Evolutionary conservation across 2,888 invertebrate species (phyloP).

Genomic region (Sarcophaga subvicina): DNA sequence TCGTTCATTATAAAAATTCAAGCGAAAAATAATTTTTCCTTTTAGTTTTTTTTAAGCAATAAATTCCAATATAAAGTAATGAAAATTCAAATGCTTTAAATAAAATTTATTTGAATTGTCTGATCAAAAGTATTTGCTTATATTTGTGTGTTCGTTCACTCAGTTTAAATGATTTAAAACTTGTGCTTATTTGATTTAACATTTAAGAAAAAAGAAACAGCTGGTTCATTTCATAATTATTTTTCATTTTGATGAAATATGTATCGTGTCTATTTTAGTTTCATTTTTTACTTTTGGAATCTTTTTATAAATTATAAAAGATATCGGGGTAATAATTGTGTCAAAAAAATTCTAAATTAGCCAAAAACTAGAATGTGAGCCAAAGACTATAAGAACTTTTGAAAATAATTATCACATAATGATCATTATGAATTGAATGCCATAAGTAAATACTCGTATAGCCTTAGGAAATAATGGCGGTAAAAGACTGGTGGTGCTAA

Average conservation of each 20-base stretch:
- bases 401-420: no score
- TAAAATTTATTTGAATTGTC: not conserved
- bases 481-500: conserved; percentile 34
- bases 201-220: not conserved
- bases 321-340: conserved; percentile 44
- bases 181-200: not conserved
- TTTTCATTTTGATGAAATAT: not conserved
- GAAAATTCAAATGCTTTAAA: no score
- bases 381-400: not conserved
- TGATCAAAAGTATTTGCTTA: not conserved
- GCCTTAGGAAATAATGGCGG: conserved; percentile 14
- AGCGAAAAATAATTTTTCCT: not conserved
- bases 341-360: conserved; percentile 34
- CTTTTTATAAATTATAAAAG: conserved; percentile 12
- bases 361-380: conserved; percentile 5
- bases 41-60: not conserved
- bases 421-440: no score
- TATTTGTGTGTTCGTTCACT: not conserved
- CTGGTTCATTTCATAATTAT: conserved; percentile 24
- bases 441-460: not conserved
- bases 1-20: not conserved
- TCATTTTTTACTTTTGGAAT: not conserved
- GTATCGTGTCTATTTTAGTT: conserved; percentile 2
- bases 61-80: not conserved
- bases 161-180: not conserved